These are phyloP conservation scores for Calypte anna DNA, from an alignment of 2,113 vertebrate species.

Conservation along the genomic window DNA sequence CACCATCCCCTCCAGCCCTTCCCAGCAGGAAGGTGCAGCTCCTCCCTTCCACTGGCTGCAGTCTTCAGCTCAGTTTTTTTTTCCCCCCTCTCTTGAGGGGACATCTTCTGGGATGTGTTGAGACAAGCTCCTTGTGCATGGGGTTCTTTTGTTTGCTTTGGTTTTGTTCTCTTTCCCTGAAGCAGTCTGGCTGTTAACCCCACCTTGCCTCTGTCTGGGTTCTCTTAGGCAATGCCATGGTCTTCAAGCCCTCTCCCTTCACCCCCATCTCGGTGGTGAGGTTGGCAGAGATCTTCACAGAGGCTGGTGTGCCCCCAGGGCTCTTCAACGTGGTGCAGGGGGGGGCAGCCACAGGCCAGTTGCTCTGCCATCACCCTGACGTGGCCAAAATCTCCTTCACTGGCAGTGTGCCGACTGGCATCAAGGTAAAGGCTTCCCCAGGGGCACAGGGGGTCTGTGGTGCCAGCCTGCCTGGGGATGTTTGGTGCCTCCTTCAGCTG, in stretches of 20 bases:
- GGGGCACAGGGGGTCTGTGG: background rate
- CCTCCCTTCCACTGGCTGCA: background rate
- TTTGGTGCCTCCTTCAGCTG: background rate
- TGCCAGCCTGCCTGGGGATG: background rate
- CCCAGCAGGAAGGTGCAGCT: background rate
- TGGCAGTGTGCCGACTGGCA: constrained; percentile 92
- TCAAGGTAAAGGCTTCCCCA: constrained; percentile 79
- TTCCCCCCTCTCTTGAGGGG: background rate
- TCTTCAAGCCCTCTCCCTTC: constrained; percentile 96
- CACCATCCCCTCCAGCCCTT: background rate
- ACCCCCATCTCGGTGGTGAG: constrained; percentile 85
- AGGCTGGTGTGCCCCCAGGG: constrained; percentile 89
- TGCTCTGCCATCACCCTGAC: constrained; percentile 88
- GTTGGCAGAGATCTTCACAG: constrained; percentile 91
- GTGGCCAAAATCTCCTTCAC: constrained; percentile 97
- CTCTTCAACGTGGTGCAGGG: constrained; percentile 97
- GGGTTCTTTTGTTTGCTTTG: background rate
- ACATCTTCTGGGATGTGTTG: background rate
- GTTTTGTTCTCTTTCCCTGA: background rate
- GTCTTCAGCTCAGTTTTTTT: background rate
- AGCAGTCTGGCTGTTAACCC: background rate
- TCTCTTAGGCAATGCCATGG: constrained; percentile 90
- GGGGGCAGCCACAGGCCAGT: constrained; percentile 86
- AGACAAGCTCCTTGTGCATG: background rate
- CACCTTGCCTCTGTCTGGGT: background rate